These are phyloP conservation scores for Parazoanthus swiftii DNA, from an alignment of 92 coral and sea anemone species.

Conservation along the genomic window DNA sequence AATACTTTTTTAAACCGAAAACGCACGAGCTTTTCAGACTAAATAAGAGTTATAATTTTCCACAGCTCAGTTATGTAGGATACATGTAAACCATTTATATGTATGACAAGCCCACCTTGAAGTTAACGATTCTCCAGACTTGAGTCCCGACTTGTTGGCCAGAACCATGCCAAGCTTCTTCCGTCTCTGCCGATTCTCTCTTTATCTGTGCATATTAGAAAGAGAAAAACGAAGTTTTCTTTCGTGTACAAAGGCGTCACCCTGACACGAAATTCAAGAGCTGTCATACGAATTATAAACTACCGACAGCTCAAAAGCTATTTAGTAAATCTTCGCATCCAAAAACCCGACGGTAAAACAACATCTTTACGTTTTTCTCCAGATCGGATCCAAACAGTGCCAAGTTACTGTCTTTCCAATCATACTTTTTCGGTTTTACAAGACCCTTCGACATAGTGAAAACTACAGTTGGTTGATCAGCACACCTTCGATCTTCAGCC, in stretches of 20 bases:
- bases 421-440: slow-evolving; percentile 59
- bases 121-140: slow-evolving; percentile 77
- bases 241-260: slow-evolving; percentile 6
- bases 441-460: slow-evolving; percentile 44
- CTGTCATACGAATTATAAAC: background rate
- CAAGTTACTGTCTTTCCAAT: slow-evolving; percentile 59
- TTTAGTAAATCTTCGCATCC: background rate
- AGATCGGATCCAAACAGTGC: slow-evolving; percentile 60
- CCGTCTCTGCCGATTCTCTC: slow-evolving; percentile 61
- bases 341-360: background rate
- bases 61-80: background rate
- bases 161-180: slow-evolving; percentile 78
- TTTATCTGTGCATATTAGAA: slow-evolving; percentile 53
- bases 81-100: background rate
- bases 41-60: background rate
- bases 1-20: too few species aligned
- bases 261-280: background rate
- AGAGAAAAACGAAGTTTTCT: background rate
- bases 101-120: slow-evolving; percentile 50
- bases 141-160: slow-evolving; percentile 69
- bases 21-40: background rate
- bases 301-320: background rate
- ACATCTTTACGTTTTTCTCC: slow-evolving; percentile 46
- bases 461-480: background rate
- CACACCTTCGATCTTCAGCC: background rate